Evolutionary conservation across 2,888 invertebrate genomes (phyloP).

Genomic region (Myopa tessellatipennis): DNA sequence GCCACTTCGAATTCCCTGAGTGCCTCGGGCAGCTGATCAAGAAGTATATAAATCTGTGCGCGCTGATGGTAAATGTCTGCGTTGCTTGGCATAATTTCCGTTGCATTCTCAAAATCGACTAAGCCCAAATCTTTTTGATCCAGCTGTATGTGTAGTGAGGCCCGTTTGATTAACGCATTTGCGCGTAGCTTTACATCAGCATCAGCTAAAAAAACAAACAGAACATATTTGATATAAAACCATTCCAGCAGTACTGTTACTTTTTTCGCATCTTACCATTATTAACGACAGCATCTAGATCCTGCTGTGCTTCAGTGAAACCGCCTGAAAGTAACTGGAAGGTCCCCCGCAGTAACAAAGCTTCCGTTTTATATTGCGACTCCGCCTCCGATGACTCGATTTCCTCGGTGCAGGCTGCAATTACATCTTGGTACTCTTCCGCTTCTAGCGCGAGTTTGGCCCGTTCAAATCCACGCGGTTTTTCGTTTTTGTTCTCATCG

Average conservation of each 20-base stretch:
- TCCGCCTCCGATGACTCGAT: conserved; percentile 74
- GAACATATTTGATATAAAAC: not conserved
- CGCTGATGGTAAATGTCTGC: conserved; percentile 93
- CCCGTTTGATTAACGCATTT: conserved; percentile 90
- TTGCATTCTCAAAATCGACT: conserved; percentile 83
- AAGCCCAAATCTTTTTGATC: conserved; percentile 80
- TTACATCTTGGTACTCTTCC: conserved; percentile 81
- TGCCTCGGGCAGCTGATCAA: conserved; percentile 85
- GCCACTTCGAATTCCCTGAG: conserved; percentile 85
- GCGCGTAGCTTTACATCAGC: conserved; percentile 76
- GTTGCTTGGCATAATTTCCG: conserved; percentile 80
- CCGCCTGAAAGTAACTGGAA: conserved; percentile 84
- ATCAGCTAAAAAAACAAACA: conserved; percentile 59
- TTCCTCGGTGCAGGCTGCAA: conserved; percentile 84
- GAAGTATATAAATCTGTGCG: conserved; percentile 86
- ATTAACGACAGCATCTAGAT: conserved; percentile 78
- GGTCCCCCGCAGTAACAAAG: conserved; percentile 84
- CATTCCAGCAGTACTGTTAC: not conserved
- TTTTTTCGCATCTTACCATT: conserved; percentile 64
- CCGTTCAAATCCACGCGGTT: conserved; percentile 73
- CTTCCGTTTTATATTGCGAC: conserved; percentile 75
- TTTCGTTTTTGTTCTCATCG: conserved; percentile 42
- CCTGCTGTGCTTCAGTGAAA: conserved; percentile 78
- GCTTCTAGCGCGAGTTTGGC: conserved; percentile 78
- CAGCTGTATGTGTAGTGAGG: conserved; percentile 84